Base-by-base conservation (phyloP, 2,113 vertebrate genomes). In the Heteronetta atricapilla region DNA sequence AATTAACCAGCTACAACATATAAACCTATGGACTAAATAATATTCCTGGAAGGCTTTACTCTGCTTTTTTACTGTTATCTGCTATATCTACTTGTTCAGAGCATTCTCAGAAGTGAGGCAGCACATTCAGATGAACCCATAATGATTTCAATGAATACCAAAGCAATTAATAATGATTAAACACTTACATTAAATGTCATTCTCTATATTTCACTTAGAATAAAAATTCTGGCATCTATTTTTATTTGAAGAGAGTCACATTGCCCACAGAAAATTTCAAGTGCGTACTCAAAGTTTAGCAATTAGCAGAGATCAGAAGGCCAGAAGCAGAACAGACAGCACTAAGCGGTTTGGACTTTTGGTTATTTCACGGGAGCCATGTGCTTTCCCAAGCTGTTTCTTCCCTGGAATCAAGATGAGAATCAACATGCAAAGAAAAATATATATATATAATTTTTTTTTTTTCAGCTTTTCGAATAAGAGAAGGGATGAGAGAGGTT, bases 131-230 rank as follows among this genome's bases (percentile, higher is more conserved):
- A 93, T 95, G 90, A 97, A 92, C 90, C 94, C 68, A 88, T 95
- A 91, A 86, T 82, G 40, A 93, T 90, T 95, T 90, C 92, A 78
- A 70, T 94, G 89, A 97, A 96, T 97, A 95, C 93, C 95, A 96
- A 97, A 95, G 96, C 89, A 97, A 96, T 97, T 97, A 97, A 97
- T 96, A 97, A 96, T 81, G 77, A 96, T 97, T 97, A 97, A 96
- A 97, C 90, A 93, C 94, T 96, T 95, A 85, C 26, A 92, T 96
- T 97, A 97, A 97, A 97, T 97, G 96, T 97, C 96, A 97, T 94
- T 94, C 81, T 94, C 92, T 88, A 80, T 92, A 93, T 94, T 95
- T 95, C 87, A 96, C 88, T 68, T 94, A 82, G 83, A 92, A 96
- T 90, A 95, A 44, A 94, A 96, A 81, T 40, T 94, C 95, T 92